Conservation (phyloP, 53 echinoderm and acorn worm species). For the Paelopatides confundens region DNA sequence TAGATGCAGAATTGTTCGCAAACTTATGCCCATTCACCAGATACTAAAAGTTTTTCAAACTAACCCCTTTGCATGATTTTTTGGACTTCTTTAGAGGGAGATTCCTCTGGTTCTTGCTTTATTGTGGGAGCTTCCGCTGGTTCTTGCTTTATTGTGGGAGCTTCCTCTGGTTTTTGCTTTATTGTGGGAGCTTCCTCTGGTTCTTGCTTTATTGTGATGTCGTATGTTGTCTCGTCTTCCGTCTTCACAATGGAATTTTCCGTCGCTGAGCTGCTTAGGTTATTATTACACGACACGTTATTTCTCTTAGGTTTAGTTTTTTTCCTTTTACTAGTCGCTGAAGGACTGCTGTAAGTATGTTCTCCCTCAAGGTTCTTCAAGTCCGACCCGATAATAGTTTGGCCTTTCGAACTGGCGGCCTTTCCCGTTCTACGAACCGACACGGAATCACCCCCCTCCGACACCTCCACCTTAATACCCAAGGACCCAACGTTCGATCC, state of each 20-base stretch:
- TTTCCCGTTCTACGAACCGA: not conserved
- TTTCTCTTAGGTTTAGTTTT: not conserved
- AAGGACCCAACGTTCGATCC: not conserved
- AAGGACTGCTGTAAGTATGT: conserved; percentile 9
- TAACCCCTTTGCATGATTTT: not conserved
- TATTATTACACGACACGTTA: not conserved
- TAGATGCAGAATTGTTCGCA: too few relatives aligned
- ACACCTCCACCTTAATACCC: not conserved
- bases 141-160: not conserved
- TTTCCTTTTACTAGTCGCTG: not conserved
- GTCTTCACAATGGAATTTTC: not conserved
- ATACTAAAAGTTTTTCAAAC: too few relatives aligned
- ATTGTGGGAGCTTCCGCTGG: not conserved
- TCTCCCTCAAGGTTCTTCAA: not conserved
- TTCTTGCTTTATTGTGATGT: not conserved
- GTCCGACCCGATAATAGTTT: not conserved
- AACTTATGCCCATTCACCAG: too few relatives aligned
- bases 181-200: not conserved
- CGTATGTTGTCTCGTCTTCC: not conserved
- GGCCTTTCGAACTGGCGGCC: not conserved
- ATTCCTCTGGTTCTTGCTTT: not conserved
- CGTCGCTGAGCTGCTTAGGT: not conserved
- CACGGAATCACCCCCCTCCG: not conserved
- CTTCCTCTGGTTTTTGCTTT: not conserved
- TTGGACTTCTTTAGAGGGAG: not conserved